Base-by-base conservation (phyloP, 2,888 invertebrate genomes). In the Ypsolopha sequella region DNA sequence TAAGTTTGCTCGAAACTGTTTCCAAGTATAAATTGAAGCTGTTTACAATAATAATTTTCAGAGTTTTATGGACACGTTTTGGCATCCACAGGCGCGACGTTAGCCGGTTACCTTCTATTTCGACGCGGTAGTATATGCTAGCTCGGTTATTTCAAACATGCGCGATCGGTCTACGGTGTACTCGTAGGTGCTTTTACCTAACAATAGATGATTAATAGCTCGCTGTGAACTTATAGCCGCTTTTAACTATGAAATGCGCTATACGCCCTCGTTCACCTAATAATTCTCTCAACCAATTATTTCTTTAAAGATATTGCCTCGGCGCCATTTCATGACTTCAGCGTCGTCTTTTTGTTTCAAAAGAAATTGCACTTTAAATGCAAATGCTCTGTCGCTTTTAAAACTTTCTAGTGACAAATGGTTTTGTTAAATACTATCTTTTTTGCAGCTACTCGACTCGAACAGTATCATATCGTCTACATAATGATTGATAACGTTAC, bases 101-200 rank as follows among this genome's bases (percentile, higher is more conserved):
- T 58, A 54, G 24, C 24, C 57, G 56, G 54, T 62, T 60, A 59
- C 62, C 55, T 60, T 59, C 58, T 61, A 62, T 62, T 72, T 69
- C 68, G 61, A 63, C 62, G 62, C 68, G 58, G 61, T 63, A 34
- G 45, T 11, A 33, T n/a, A 10, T 48, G 67, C 65, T 69, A 59
- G 55, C 61, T 54, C 55, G 57, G 68, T 70, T 80, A 79, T 79
- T 80, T 76, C 69, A 73, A 76, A 67, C 66, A 58, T 63, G 57
- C 59, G 61, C 10, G 48, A 48, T 48, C 39, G 39, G 58, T 65
- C 62, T 68, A 68, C 65, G 68, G 69, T 71, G 65, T 72, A 47
- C n/a, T 10, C 10, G 39, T 38, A 70, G 66, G 62, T 68, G 64
- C 53, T 66, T 70, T 65, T 64, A 68, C 65, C 70, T 69, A 73